Conservation (phyloP, 2,113 vertebrate species). For the Nipponia nippon region DNA sequence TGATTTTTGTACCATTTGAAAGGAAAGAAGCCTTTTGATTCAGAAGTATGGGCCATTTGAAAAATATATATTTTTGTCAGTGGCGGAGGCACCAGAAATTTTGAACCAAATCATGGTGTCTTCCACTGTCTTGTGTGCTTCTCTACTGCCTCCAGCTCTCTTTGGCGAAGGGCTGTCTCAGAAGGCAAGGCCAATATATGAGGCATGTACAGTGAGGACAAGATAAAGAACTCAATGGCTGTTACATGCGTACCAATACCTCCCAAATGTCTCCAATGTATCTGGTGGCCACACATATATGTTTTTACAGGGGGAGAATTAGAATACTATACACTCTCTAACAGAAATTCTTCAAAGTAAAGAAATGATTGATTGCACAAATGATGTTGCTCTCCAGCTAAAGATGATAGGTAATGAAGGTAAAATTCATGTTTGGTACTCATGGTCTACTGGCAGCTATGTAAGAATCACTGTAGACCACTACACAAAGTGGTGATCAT, state of each 20-base stretch:
- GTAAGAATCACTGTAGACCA: not conserved
- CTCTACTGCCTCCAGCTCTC: not conserved
- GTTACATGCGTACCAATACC: not conserved
- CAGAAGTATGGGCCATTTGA: not conserved
- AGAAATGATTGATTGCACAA: not conserved
- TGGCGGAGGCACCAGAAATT: not conserved
- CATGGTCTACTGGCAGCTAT: not conserved
- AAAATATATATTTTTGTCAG: not conserved
- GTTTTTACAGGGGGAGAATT: not conserved
- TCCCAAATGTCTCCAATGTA: not conserved
- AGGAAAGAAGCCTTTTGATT: not conserved
- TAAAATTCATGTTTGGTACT: not conserved
- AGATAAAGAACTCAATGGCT: not conserved
- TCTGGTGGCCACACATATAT: not conserved
- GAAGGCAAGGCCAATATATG: not conserved
- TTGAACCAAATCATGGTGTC: not conserved
- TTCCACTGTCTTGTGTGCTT: not conserved
- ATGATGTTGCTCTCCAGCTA: not conserved
- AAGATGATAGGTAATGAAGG: not conserved
- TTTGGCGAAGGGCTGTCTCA: not conserved
- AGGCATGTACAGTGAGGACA: not conserved
- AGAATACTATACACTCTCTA: not conserved
- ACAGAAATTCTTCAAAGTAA: not conserved
- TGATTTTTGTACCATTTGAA: not conserved
- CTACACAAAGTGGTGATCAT: not conserved